Percentiles rank a stretch among this genome's conserved stretches.
These are phyloP conservation scores for Calliopum simillimum DNA, from an alignment of 2,888 invertebrate species.

Conservation along the genomic window DNA sequence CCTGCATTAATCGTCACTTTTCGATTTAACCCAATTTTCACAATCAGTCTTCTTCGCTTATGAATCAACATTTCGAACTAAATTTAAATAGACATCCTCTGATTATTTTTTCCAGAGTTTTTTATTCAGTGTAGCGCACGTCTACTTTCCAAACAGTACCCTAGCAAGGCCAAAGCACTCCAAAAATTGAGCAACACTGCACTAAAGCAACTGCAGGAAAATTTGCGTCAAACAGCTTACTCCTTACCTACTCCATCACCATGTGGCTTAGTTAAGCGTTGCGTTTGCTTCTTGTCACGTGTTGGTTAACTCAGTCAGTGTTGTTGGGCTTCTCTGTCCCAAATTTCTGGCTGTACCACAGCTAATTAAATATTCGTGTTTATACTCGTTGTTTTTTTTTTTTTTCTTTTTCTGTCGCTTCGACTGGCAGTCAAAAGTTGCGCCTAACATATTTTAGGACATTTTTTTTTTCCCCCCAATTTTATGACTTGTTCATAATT, in stretches of 20 bases:
- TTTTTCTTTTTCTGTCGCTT: background rate
- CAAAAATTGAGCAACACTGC: background rate
- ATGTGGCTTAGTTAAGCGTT: background rate
- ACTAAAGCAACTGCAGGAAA: background rate
- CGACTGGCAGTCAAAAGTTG: background rate
- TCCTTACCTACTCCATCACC: no score
- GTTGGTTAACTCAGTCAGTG: background rate
- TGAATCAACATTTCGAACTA: no score
- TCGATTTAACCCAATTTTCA: no score
- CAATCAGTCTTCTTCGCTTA: no score
- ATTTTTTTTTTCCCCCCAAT: background rate
- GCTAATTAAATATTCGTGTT: slow-evolving; percentile 50
- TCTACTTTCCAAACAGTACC: background rate
- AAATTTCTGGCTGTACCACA: background rate
- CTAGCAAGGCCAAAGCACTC: no score
- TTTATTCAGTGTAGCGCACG: no score
- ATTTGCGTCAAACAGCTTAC: background rate
- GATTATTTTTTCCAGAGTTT: no score
- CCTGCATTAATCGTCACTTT: no score
- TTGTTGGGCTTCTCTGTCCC: background rate
- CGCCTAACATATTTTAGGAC: background rate
- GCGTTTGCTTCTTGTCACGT: background rate
- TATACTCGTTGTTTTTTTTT: background rate
- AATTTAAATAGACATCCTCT: no score
- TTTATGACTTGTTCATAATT: slow-evolving; percentile 10